Base-by-base conservation (phyloP, 2,888 invertebrate genomes). In the Lordiphosa andalusiaca region DNA sequence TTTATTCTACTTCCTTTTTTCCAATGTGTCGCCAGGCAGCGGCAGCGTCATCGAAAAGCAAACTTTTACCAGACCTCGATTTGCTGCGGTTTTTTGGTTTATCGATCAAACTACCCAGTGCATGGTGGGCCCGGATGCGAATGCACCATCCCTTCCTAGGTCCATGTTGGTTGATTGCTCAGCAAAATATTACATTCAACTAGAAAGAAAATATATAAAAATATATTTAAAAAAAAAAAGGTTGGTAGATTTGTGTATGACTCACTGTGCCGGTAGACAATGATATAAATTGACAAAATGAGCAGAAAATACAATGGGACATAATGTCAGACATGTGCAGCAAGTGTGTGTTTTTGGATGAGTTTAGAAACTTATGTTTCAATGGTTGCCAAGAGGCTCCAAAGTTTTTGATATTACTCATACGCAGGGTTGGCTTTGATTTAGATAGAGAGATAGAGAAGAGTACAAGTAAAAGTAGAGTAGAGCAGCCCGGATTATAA, bases 101-200 rank as follows among this genome's bases (percentile, higher is more conserved):
- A 67, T 67, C 55, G 67, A 67, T 67, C 67, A 67, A 67, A 67
- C 67, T 53, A 40, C 10, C 12, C 35, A 46, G 42, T 64, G 63
- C 63, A 64, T 52, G 63, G 63, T 62, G 55, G 42, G 62, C 63
- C 49, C 63, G 37, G 30, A 44, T 13, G 12, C 54, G 23, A 21
- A 12, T 42, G 23, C 41, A 23, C 19, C 38, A n/a, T 19, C 10
- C 44, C 37, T 49, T 4, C 23, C 5, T 40, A 50, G 42, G 40
- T 44, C 42, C 49, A 40, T 48, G 48, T 46, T 46, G 55, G 54
- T 62, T 68, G 62, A 68, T 67, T 68, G 67, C 62, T 67, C 67
- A 67, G 67, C 67, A 54, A 57, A 67, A 61, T 64, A 60, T 58
- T 52, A 61, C 52, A 62, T 50, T 12, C 62, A 6, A 49, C 48